These are phyloP conservation scores for Heterodera carotae DNA, from an alignment of 1,140 invertebrate species.

Conservation along the genomic window DNA sequence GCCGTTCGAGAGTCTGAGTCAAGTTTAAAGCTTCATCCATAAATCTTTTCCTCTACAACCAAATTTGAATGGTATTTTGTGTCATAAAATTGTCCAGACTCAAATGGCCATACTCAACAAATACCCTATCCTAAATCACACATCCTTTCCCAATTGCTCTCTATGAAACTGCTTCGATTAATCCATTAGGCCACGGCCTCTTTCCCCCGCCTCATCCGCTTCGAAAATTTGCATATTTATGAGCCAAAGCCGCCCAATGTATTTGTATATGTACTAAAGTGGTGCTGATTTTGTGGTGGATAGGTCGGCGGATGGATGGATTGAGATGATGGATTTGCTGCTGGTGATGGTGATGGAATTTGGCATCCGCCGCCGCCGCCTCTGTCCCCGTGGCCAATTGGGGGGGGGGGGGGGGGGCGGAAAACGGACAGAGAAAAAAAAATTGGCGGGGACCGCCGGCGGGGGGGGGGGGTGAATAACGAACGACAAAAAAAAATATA, in stretches of 20 bases:
- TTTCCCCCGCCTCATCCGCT: background rate
- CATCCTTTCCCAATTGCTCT: too few relatives aligned
- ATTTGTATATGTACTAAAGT: too few relatives aligned
- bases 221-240: constrained; percentile 15
- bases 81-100: too few relatives aligned
- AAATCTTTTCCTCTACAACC: too few relatives aligned
- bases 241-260: background rate
- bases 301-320: background rate
- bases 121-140: too few relatives aligned
- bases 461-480: background rate
- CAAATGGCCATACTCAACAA: too few relatives aligned
- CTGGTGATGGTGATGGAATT: too few relatives aligned
- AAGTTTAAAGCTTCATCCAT: too few relatives aligned
- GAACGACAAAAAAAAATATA: background rate
- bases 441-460: background rate
- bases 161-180: too few relatives aligned
- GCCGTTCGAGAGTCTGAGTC: too few relatives aligned
- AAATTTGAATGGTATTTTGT: too few relatives aligned
- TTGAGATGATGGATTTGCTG: background rate
- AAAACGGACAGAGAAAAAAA: background rate
- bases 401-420: background rate
- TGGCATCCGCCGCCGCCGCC: background rate
- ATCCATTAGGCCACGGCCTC: too few relatives aligned
- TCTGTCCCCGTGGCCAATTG: background rate
- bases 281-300: background rate